Percentiles rank a stretch among this genome's conserved stretches.
Evolutionary conservation across 2,113 vertebrate species (phyloP).

Genomic region (Chinchilla lanigera): DNA sequence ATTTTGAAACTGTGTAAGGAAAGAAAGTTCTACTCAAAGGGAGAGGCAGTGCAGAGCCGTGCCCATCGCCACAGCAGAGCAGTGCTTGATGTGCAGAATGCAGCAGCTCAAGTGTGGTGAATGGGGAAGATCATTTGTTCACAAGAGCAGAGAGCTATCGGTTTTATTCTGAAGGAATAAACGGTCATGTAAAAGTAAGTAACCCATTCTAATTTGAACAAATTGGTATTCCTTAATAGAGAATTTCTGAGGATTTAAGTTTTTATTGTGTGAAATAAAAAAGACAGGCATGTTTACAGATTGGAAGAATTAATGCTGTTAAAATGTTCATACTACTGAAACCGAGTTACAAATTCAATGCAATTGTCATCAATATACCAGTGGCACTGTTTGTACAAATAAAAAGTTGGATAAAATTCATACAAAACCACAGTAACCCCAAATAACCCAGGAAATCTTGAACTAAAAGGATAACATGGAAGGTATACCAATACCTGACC

Average conservation of each 20-base stretch:
- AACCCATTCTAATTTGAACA: background rate
- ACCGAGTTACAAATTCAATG: background rate
- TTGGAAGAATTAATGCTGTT: background rate
- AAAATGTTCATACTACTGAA: background rate
- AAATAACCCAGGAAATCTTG: background rate
- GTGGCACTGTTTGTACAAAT: background rate
- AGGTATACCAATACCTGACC: background rate
- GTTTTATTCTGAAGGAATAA: background rate
- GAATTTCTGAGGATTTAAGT: background rate
- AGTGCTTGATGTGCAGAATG: background rate
- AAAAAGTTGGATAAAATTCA: background rate
- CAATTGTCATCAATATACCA: background rate
- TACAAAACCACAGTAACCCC: background rate
- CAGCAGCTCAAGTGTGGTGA: background rate
- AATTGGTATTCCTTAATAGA: background rate
- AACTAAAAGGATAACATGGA: background rate
- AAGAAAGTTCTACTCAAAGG: background rate
- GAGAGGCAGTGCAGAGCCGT: background rate
- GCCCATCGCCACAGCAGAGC: background rate
- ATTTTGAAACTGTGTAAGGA: background rate
- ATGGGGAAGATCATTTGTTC: fast-evolving
- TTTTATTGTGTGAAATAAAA: background rate
- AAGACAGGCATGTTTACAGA: background rate
- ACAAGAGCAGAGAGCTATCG: background rate
- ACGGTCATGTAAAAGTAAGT: background rate